These are phyloP conservation scores for Crossocerus cetratus DNA, from an alignment of 2,888 invertebrate species.

Conservation along the genomic window DNA sequence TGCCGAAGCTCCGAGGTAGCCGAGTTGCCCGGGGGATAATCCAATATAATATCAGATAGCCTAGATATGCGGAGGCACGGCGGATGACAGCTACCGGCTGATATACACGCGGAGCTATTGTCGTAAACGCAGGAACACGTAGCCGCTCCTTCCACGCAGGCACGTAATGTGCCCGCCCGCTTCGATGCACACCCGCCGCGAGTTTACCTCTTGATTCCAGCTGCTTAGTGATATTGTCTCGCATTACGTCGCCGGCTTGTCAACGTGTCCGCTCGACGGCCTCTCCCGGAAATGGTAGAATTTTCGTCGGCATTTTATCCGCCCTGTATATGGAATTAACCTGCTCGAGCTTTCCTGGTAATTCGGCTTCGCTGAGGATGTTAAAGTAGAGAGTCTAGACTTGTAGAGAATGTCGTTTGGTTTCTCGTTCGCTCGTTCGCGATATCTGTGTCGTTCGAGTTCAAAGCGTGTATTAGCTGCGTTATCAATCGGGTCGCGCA, in stretches of 20 bases:
- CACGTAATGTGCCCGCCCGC: slow-evolving; percentile 24
- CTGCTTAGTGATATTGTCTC: slow-evolving; percentile 30
- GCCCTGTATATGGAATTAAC: no score
- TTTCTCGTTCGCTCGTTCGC: no score
- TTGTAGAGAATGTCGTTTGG: no score
- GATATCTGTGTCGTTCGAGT: no score
- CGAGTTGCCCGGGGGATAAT: slow-evolving; percentile 27
- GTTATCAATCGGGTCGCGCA: no score
- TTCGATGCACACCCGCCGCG: slow-evolving; percentile 28
- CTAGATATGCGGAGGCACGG: slow-evolving; percentile 22
- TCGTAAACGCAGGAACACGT: slow-evolving; percentile 42
- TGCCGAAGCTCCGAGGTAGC: not conserved
- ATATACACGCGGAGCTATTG: slow-evolving; percentile 48
- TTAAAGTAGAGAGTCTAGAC: no score
- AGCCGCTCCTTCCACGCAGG: slow-evolving; percentile 9
- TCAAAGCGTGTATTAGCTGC: no score
- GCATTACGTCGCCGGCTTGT: slow-evolving; percentile 25
- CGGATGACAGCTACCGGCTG: slow-evolving; percentile 40
- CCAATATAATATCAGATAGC: slow-evolving; percentile 16
- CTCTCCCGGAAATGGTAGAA: not conserved
- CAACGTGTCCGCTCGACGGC: not conserved
- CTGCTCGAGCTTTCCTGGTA: no score
- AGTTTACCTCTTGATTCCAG: slow-evolving; percentile 37
- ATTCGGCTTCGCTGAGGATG: no score
- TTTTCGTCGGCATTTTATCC: no score